A percentile compares a stretch with the other conserved stretches of the same genome.
Evolutionary conservation across 2,888 invertebrate genomes (phyloP).

Genomic region (Chalcosyrphus nemorum): DNA sequence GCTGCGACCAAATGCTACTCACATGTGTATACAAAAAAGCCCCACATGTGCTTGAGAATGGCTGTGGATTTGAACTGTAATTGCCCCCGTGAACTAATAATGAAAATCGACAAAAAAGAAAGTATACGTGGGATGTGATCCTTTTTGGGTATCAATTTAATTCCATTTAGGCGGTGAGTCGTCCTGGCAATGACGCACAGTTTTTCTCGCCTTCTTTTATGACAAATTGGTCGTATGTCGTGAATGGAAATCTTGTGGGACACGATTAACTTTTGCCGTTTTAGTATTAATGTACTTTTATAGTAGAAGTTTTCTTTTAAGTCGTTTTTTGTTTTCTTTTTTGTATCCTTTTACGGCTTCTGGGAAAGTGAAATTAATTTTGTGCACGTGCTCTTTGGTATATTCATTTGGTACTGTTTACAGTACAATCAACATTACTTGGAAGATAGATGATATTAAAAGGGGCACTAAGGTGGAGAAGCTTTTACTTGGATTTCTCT

Average conservation of each 20-base stretch:
- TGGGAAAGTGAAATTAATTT: slow-evolving; percentile 46
- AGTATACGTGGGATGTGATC: neutral
- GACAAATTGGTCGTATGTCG: slow-evolving; percentile 8
- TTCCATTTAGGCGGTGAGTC: neutral
- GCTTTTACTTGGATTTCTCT: slow-evolving; percentile 21
- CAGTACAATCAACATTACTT: slow-evolving; percentile 35
- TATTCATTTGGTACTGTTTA: slow-evolving; percentile 1
- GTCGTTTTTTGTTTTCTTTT: neutral
- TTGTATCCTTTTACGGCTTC: neutral
- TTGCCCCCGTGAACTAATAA: slow-evolving; percentile 13
- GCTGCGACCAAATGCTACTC: slow-evolving; percentile 11
- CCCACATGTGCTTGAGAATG: neutral
- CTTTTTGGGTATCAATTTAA: slow-evolving; percentile 1
- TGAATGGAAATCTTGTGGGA: neutral
- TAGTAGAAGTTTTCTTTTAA: slow-evolving; percentile 16
- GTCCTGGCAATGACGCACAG: neutral
- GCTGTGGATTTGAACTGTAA: neutral
- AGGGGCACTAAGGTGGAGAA: neutral
- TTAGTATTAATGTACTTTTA: slow-evolving; percentile 28
- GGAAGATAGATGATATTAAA: neutral
- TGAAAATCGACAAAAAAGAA: neutral
- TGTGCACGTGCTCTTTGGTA: slow-evolving; percentile 27
- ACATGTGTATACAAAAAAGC: neutral
- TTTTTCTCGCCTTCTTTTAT: neutral
- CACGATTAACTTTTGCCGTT: slow-evolving; percentile 15